Conservation (phyloP, 2,113 vertebrate genomes). For the Xenus cinereus region DNA sequence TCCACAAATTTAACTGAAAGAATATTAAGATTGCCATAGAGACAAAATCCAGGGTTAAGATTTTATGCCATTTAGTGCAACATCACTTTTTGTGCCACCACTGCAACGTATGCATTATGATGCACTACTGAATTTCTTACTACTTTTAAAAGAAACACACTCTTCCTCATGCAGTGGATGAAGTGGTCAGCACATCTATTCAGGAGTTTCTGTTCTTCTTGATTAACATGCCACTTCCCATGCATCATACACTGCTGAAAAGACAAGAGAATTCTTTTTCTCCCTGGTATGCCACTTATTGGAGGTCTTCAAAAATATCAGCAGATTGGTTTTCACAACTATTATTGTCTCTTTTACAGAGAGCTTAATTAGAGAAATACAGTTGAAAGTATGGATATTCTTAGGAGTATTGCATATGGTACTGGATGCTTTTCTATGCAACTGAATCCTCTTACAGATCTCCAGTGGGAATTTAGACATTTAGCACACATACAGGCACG, state of each 20-base stretch:
- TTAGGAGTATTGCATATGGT: not conserved
- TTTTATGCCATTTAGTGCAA: not conserved
- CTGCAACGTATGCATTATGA: not conserved
- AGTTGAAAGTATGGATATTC: not conserved
- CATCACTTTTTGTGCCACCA: not conserved
- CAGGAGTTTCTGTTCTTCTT: not conserved
- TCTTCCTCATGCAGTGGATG: not conserved
- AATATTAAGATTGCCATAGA: not conserved
- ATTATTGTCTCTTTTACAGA: not conserved
- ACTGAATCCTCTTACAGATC: not conserved
- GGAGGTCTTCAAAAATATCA: not conserved
- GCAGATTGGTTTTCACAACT: not conserved
- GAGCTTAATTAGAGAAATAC: not conserved
- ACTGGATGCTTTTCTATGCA: not conserved
- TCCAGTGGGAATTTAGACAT: not conserved
- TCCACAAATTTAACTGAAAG: not conserved
- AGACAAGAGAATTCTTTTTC: not conserved
- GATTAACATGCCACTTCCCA: not conserved
- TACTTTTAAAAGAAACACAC: not conserved
- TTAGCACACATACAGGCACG: accelerated
- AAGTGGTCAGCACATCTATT: not conserved
- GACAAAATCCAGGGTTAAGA: not conserved
- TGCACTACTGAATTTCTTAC: not conserved
- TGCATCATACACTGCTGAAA: not conserved
- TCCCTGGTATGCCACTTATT: not conserved